phyloP scores from a whole-genome alignment of 1,140 invertebrate genomes.

The Ctenoplectra terminalis region DNA sequence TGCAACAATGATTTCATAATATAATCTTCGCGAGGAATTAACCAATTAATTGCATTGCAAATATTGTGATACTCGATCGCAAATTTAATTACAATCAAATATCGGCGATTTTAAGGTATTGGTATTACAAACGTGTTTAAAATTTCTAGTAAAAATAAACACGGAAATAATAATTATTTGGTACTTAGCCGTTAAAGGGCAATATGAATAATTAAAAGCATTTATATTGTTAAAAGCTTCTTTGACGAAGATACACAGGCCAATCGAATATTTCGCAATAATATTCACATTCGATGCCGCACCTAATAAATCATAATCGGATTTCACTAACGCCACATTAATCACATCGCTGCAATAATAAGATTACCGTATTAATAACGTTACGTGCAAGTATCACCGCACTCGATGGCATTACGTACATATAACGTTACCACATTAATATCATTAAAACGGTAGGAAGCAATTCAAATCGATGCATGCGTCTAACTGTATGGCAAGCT shows the following conservation, averaged over 20 bases:
- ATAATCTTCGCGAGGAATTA: no score
- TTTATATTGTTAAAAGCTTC: background rate
- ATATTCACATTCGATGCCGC: conserved; percentile 10
- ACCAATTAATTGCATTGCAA: no score
- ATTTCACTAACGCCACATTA: conserved; percentile 46
- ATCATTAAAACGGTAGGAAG: conserved; percentile 22
- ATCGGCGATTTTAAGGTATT: no score
- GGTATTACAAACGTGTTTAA: no score
- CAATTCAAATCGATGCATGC: conserved; percentile 19
- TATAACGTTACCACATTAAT: conserved; percentile 29
- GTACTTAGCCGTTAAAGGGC: no score
- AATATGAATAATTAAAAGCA: background rate
- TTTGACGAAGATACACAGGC: background rate
- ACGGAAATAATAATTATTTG: no score
- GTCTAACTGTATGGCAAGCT: conserved; percentile 1
- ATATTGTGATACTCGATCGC: no score
- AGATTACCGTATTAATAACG: conserved; percentile 50
- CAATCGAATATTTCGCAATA: conserved; percentile 1
- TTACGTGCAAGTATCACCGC: conserved; percentile 30
- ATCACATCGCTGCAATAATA: conserved; percentile 52
- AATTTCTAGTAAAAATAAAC: no score
- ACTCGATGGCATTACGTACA: conserved; percentile 13
- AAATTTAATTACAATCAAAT: no score
- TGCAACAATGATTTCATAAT: no score
- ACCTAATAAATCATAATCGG: conserved; percentile 49